Base-by-base conservation (phyloP, 23 tunicate species). In the Corella eumyota region DNA sequence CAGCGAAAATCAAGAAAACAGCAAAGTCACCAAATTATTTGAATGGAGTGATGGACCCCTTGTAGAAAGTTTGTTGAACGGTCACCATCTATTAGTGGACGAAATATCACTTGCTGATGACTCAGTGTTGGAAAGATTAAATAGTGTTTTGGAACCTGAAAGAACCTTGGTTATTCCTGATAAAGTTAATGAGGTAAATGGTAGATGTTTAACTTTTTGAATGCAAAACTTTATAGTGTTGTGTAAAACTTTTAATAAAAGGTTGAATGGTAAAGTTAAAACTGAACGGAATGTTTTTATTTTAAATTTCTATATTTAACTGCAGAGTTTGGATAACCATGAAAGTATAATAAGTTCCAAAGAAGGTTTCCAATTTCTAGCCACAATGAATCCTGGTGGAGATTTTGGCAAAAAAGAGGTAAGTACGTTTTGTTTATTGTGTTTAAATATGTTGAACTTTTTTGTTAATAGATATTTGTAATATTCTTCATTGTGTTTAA, bases 351-450 rank as follows among this genome's bases (percentile, higher is more conserved):
- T n/a, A n/a, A n/a, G n/a, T n/a, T n/a, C n/a, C n/a, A n/a, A 49
- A n/a, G n/a, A 28, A 1, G 93, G 93, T 2, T 92, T 92, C 53
- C 93, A 92, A 37, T 92, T 92, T 61, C 50, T 92, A 66, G 78
- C 92, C 31, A 92, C 98, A 9, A 92, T 92, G 98, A 92, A 92
- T 69, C 98, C 98, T 22, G 98, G 98, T 7, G 98, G 98, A 4
- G 98, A 92, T 51, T 92, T 58, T 72, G 98, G 98, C 47, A 92
- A 92, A 48, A 92, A 92, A 48, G 98, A 92, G 72, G 88, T 79
- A 53, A 9, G 9, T 28, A 9, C 53, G 50, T 45, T n/a, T 19
- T 45, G n/a, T n/a, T n/a, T n/a, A n/a, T n/a, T n/a, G n/a, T n/a
- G n/a, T n/a, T 19, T 20, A 19, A 19, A 0, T n/a, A 45, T 20